Conservation (phyloP, 2,113 vertebrate species). For the Leptobrachium ailaonicum region DNA sequence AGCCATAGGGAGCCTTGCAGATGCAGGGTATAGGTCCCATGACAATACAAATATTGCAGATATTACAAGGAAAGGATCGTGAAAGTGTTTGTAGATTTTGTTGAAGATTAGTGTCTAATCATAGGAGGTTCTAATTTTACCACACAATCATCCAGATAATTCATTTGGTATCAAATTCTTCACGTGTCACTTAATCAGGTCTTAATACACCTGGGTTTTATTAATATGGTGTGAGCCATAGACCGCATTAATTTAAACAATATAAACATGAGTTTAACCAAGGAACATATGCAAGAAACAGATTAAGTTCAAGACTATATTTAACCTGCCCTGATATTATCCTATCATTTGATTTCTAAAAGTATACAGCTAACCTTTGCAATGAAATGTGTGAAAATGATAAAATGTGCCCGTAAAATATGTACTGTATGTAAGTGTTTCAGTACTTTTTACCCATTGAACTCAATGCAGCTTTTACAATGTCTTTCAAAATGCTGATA, state of each 20-base stretch:
- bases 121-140: constrained; percentile 63
- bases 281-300: constrained; percentile 40
- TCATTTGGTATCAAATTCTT: constrained; percentile 75
- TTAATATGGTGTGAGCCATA: constrained; percentile 71
- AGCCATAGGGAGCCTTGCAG: constrained; percentile 61
- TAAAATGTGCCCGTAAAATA: background rate
- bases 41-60: constrained; percentile 63
- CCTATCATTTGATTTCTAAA: background rate
- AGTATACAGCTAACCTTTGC: background rate
- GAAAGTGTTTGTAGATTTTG: constrained; percentile 67
- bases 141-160: constrained; percentile 69
- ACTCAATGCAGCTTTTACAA: background rate
- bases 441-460: constrained; percentile 6
- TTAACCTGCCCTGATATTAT: constrained; percentile 9
- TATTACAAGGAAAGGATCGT: constrained; percentile 57
- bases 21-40: constrained; percentile 65
- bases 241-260: constrained; percentile 61
- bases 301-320: constrained; percentile 5
- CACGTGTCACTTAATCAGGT: constrained; percentile 70
- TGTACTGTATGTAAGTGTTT: background rate
- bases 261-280: constrained; percentile 54
- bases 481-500: constrained; percentile 11
- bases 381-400: constrained; percentile 16
- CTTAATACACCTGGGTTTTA: constrained; percentile 69
- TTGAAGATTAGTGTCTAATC: constrained; percentile 69